phyloP scores from a whole-genome alignment of 2,888 invertebrate species.

The Enoplolaimus lenunculus region DNA sequence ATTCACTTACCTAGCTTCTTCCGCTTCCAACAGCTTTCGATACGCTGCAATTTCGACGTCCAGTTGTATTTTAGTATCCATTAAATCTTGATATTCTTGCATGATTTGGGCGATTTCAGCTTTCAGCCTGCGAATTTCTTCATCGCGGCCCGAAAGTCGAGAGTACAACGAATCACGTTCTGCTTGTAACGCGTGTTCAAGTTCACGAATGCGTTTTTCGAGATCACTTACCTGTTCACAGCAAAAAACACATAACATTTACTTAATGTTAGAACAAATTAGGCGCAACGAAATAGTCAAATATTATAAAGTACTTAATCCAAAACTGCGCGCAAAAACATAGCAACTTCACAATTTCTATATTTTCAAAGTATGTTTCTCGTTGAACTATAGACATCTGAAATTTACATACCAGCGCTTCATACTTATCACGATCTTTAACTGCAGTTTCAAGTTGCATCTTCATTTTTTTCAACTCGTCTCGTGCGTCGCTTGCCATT shows the following conservation, averaged over 20 bases:
- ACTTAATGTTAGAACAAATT: too few species aligned
- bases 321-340: too few species aligned
- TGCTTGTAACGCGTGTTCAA: constrained; percentile 65
- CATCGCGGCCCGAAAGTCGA: constrained; percentile 56
- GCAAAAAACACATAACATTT: too few species aligned
- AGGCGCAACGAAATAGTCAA: too few species aligned
- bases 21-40: constrained; percentile 67
- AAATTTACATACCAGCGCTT: constrained; percentile 4
- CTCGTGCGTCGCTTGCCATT: constrained; percentile 59
- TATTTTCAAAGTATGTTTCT: too few species aligned
- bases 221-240: not conserved
- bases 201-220: constrained; percentile 58
- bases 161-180: constrained; percentile 58
- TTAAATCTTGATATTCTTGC: constrained; percentile 84
- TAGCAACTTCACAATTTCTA: too few species aligned
- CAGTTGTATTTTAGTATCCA: constrained; percentile 85
- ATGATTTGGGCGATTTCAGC: constrained; percentile 74
- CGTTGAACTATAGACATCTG: too few species aligned
- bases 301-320: too few species aligned
- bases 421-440: constrained; percentile 5
- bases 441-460: constrained; percentile 59
- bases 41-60: constrained; percentile 82
- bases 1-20: constrained; percentile 54
- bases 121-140: constrained; percentile 56
- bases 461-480: constrained; percentile 63